Evolutionary conservation across 2,797 vertebrate species (phyloP), one percentile per base, ranked within the genome.

Genomic region (Acipenser oxyrinchus): DNA sequence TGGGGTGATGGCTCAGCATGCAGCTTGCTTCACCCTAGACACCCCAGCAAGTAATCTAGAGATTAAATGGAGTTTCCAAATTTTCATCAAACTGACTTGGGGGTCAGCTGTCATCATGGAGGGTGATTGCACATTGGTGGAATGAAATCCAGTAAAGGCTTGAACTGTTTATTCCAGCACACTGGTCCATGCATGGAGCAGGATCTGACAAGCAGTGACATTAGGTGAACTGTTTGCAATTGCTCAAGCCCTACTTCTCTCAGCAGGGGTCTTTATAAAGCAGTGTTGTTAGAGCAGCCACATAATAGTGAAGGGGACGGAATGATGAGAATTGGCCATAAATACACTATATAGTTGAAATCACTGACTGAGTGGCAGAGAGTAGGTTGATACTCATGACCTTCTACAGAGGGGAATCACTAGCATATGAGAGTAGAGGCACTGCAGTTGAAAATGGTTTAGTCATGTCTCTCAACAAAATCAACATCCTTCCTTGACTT

Each of bases 261-360:
- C 55, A 58, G 55, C 55, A 58, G 55, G 55, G 6, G 55, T 58
- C 11, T 1, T 58, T 10, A 58, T 58, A 13, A 58, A n/a, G 55
- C 55, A 10, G 12, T 53, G 55, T 11, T n/a, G 12, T n/a, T 58
- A 15, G 64, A 37, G 18, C 10, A 11, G 55, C 53, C 5, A 50
- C 18, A 57, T 66, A 12, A 66, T 51, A 11, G 37, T 23, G n/a
- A 60, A 59, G 37, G 37, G 13, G 62, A 49, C 12, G 62, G 62
- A 48, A 63, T 66, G 65, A n/a, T 53, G 12, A 13, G 48, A 13
- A 58, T 49, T 37, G 61, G 23, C 48, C 23, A 62, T 62, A 37
- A 49, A 48, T 10, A 37, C 23, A 10, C 48, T 11, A 10, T 62
- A 23, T 49, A 48, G 23, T 49, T 62, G 23, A 37, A 37, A 37